Evolutionary conservation across 2,797 vertebrate species (phyloP), one percentile per base, ranked within the genome.

Genomic region (Otolemur crassicaudatus): DNA sequence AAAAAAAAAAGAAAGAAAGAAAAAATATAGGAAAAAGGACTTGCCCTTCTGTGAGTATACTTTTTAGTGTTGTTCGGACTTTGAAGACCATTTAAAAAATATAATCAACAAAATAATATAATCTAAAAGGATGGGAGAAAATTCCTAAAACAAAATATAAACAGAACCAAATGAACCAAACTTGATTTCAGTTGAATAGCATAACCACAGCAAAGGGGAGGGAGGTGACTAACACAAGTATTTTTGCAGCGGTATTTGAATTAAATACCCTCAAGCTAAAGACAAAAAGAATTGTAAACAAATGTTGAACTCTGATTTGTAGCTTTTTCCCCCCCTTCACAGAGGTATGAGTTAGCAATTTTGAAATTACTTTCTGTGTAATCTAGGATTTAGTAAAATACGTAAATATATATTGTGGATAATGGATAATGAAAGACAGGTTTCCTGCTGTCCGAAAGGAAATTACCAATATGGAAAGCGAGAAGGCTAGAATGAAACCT

Each of bases 331-430:
- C 60, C 65, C 77, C 7, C 67, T 72, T 46, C 43, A 49, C 4
- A 11, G 46, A 90, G n/a, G 40, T 67, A 96, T 94, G 77, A 95
- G 76, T 92, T 90, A 96, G 77, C 7, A 72, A 90, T 87, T 95
- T 95, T 96, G 73, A 96, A 97, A 90, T 92, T 92, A 95, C 46
- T 84, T 95, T 96, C 53, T 90, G n/a, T 95, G 72, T 94, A 95
- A 93, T 95, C 90, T 84, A 94, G 85, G 87, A 96, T 96, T 95
- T 94, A 95, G 95, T 72, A 89, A 95, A 94, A 87, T 96, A 95
- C 87, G 58, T 95, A 89, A 91, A 91, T 94, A 76, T 92, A 76
- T 67, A 86, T 73, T 70, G 14, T 53, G 49, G 49, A 53, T 53
- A 53, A 53, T 75, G 46, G 76, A 80, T 94, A 96, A 95, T 75